Evolutionary conservation across 2,113 vertebrate species (phyloP).

Genomic region (Ia io): DNA sequence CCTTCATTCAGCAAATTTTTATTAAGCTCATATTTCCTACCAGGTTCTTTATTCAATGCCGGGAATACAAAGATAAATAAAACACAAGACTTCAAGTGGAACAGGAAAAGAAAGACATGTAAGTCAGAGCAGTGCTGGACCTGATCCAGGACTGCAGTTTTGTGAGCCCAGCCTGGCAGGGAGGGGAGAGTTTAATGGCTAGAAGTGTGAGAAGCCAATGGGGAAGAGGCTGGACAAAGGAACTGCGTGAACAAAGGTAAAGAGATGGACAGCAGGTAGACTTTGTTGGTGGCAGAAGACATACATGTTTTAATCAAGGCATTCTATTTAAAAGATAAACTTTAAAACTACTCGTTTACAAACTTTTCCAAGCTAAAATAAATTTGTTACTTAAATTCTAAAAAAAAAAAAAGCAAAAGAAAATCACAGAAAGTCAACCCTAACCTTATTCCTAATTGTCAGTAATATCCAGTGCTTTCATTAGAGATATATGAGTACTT

Average conservation of each 20-base stretch:
- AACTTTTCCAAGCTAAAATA: background rate
- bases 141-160: background rate
- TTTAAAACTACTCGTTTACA: background rate
- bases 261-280: background rate
- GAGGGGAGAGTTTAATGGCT: background rate
- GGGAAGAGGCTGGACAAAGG: background rate
- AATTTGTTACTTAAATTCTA: background rate
- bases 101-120: background rate
- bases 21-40: background rate
- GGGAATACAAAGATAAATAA: background rate
- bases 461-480: background rate
- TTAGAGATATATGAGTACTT: background rate
- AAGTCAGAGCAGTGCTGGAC: background rate
- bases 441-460: background rate
- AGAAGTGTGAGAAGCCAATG: background rate
- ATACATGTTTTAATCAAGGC: background rate
- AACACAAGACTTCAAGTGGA: background rate
- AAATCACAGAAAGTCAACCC: background rate
- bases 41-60: background rate
- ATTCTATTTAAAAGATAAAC: background rate
- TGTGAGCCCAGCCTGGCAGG: background rate
- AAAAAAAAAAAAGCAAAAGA: background rate
- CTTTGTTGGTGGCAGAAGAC: background rate
- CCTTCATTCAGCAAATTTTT: background rate
- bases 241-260: background rate